Evolutionary conservation across 2,113 vertebrate species (phyloP).

Genomic region (Pygoscelis adeliae): DNA sequence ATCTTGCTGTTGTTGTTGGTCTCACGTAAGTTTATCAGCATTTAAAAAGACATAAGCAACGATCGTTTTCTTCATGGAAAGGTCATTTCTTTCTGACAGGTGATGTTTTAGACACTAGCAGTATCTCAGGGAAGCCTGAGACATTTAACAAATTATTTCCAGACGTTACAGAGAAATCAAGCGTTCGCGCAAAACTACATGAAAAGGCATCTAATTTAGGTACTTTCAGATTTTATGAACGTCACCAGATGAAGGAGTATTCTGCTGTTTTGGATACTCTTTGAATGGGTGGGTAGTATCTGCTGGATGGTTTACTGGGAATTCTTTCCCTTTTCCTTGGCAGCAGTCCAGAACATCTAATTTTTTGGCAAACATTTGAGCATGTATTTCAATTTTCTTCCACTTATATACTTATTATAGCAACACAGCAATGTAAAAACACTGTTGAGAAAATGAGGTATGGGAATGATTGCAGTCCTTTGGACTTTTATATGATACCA

Average conservation of each 20-base stretch:
- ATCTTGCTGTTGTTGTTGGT: constrained; percentile 26
- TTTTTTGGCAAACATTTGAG: constrained; percentile 1
- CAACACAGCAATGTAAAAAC: neutral
- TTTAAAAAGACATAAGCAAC: constrained; percentile 44
- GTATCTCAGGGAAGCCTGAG: neutral
- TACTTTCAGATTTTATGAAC: neutral
- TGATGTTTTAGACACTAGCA: neutral
- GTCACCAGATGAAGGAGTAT: neutral
- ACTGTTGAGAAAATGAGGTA: neutral
- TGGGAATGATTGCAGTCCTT: neutral
- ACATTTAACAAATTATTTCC: constrained; percentile 8
- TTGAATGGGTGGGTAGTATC: neutral
- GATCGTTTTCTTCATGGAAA: constrained; percentile 55
- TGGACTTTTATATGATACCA: neutral
- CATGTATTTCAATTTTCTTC: constrained; percentile 26
- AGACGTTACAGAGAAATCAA: neutral
- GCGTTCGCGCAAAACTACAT: neutral
- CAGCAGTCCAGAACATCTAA: neutral
- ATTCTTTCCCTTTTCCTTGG: neutral
- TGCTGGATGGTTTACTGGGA: neutral
- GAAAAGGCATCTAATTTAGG: neutral
- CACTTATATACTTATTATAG: neutral
- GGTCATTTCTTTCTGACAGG: constrained; percentile 49
- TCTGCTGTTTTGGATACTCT: neutral
- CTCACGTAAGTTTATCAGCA: constrained; percentile 39